Base-by-base conservation (phyloP, 2,888 invertebrate species). In the Trissolcus brochymenae region DNA sequence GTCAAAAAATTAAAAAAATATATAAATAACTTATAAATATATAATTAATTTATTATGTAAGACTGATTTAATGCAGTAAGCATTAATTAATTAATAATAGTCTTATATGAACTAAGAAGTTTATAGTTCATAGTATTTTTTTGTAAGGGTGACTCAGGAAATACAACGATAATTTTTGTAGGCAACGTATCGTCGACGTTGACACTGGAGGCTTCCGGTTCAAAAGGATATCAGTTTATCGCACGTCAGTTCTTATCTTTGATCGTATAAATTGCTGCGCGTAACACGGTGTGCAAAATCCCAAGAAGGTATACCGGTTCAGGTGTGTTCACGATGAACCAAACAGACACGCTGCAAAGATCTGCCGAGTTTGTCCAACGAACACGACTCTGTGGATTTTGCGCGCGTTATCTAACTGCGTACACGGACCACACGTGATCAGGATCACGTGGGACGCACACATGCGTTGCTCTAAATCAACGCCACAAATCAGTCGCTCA, bases 201-300 rank as follows among this genome's bases (percentile, higher is more conserved):
- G 70, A 61, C 60, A 56, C 50, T 25, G 41, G 50, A 62, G 75
- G 80, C 82, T 82, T 82, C 80, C 78, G 79, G 61, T 76, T 75
- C 78, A 49, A 25, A 6, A 14, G 60, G 55, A 70, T 64, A 68
- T 74, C 79, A 73, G 81, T 81, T 81, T 82, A 83, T 82, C 82
- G 62, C 75, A 49, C 56, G 76, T 54, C 64, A 70, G 19, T 41
- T 54, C 65, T 79, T 80, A 79, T 80, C 80, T 65, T 46, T 64
- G 72, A 78, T 75, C 76, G 75, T 79, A 82, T 84, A 82, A 85
- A 84, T 84, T 82, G 81, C 78, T 72, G 73, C 78, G 72, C 68
- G 79, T 79, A 78, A 64, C 76, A 76, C 80, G 66, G 71, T 76
- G 64, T 54, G 49, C 43, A 64, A 55, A 79, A 72, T 68, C 71